Conservation (phyloP, 2,888 invertebrate species). For the Tyria jacobaeae region DNA sequence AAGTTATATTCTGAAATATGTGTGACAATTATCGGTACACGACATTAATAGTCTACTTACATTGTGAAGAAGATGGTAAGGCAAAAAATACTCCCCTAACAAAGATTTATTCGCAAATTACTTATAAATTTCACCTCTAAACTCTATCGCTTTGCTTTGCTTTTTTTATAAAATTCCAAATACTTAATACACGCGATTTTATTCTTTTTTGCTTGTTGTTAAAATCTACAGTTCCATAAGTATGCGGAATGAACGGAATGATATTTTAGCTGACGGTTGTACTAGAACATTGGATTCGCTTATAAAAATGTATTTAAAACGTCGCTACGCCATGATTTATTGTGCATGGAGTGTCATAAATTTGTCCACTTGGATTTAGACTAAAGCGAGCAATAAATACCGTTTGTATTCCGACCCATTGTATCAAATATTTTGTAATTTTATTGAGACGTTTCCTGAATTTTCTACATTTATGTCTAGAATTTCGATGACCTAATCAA, state of each 20-base stretch:
- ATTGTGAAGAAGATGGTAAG: slow-evolving; percentile 68
- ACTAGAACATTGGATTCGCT: slow-evolving; percentile 76
- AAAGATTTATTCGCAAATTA: slow-evolving; percentile 86
- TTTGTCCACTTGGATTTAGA: slow-evolving; percentile 82
- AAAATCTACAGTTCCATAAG: slow-evolving; percentile 40
- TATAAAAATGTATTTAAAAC: slow-evolving; percentile 87
- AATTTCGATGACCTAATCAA: too few species aligned
- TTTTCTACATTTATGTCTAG: background rate
- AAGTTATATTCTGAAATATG: slow-evolving; percentile 82
- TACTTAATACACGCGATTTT: slow-evolving; percentile 23
- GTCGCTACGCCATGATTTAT: slow-evolving; percentile 82
- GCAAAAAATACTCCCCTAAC: slow-evolving; percentile 77
- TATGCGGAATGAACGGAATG: slow-evolving; percentile 36
- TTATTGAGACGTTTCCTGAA: slow-evolving; percentile 30
- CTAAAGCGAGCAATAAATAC: slow-evolving; percentile 77
- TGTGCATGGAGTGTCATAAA: slow-evolving; percentile 78
- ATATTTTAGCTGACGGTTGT: slow-evolving; percentile 44
- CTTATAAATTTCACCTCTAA: slow-evolving; percentile 81
- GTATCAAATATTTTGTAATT: slow-evolving; percentile 24
- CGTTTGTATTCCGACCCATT: slow-evolving; percentile 29
- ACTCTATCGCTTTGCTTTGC: slow-evolving; percentile 45
- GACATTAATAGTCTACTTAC: slow-evolving; percentile 85
- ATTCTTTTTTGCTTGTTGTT: slow-evolving; percentile 13
- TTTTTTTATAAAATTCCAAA: slow-evolving; percentile 30
- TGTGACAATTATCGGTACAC: slow-evolving; percentile 87